Evolutionary conservation across 2,113 vertebrate genomes (phyloP).

Genomic region (Phodopus roborovskii): DNA sequence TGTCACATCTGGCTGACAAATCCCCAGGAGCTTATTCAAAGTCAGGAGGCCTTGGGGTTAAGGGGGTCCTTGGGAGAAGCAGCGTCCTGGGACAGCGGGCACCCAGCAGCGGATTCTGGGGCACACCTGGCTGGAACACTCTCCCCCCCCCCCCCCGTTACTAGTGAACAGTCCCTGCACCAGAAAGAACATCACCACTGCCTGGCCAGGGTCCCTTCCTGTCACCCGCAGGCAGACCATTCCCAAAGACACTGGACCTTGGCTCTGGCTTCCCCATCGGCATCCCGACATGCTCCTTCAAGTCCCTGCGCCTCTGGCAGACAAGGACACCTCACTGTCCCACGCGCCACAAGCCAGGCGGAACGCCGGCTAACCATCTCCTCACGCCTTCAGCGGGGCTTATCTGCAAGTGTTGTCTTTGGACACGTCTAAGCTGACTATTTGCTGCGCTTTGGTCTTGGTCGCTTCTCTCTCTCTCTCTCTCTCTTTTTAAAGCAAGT

Average conservation of each 20-base stretch:
- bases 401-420: not conserved
- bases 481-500: not conserved
- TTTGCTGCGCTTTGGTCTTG: not conserved
- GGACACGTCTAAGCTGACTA: not conserved
- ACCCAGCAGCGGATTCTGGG: not conserved
- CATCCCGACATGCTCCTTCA: not conserved
- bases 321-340: not conserved
- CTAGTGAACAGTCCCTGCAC: not conserved
- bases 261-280: not conserved
- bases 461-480: not conserved
- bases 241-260: not conserved
- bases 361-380: not conserved
- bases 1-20: constrained; percentile 48
- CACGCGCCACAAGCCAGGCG: not conserved
- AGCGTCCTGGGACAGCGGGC: not conserved
- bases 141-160: too few relatives aligned
- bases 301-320: not conserved
- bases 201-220: not conserved
- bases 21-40: constrained; percentile 29
- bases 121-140: not conserved
- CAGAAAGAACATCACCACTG: not conserved
- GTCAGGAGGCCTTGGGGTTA: not conserved
- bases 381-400: not conserved
- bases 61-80: not conserved
- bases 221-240: not conserved